Conservation (phyloP, 2,797 vertebrate species). For the Sebastolobus altivelis region DNA sequence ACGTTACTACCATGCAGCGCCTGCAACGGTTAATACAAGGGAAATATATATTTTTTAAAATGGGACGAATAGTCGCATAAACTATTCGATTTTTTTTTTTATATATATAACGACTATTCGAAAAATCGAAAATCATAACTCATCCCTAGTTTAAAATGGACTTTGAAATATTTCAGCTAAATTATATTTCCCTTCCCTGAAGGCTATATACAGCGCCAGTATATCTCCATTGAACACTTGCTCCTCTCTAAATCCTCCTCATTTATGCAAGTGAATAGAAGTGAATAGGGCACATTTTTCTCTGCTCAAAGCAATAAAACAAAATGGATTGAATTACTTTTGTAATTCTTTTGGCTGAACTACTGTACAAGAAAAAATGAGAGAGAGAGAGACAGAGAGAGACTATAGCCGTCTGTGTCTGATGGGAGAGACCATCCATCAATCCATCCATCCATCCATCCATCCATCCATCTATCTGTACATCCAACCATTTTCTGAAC, state of each 20-base stretch:
- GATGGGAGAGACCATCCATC: no score
- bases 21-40: no score
- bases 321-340: slow-evolving; percentile 50
- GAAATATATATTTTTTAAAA: no score
- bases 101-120: no score
- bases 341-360: slow-evolving; percentile 51
- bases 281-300: slow-evolving; percentile 51
- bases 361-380: slow-evolving; percentile 30
- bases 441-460: no score
- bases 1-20: no score
- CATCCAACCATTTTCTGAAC: neutral
- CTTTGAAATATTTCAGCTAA: slow-evolving; percentile 26
- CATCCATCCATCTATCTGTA: neutral
- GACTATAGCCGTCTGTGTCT: neutral
- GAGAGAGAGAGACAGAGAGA: slow-evolving; percentile 3
- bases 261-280: slow-evolving; percentile 44
- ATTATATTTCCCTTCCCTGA: slow-evolving; percentile 28
- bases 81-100: no score
- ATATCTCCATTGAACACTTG: slow-evolving; percentile 59
- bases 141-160: slow-evolving; percentile 33
- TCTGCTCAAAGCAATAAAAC: slow-evolving; percentile 52
- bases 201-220: slow-evolving; percentile 23
- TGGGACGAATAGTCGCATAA: no score
- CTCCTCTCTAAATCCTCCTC: slow-evolving; percentile 51
- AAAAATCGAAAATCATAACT: no score